These are phyloP conservation scores for Probosciger aterrimus DNA, from an alignment of 2,113 vertebrate genomes.

Conservation along the genomic window DNA sequence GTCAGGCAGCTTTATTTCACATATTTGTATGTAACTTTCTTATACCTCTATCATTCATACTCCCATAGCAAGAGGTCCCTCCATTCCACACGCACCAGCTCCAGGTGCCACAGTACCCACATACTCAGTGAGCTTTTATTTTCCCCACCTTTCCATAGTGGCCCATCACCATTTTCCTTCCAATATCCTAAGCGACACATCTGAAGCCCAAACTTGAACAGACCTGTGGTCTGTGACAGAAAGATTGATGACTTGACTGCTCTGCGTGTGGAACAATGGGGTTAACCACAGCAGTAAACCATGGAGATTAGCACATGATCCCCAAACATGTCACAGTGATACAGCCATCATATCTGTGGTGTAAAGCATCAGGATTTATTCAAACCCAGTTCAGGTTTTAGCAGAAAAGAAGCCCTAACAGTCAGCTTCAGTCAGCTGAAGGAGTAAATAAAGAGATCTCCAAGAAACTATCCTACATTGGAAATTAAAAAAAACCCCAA, in stretches of 20 bases:
- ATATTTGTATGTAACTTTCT: not conserved
- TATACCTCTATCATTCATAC: not conserved
- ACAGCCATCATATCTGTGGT: not conserved
- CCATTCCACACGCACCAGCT: fast-evolving
- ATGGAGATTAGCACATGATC: not conserved
- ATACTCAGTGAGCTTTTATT: not conserved
- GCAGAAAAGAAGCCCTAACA: not conserved
- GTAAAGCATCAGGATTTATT: not conserved
- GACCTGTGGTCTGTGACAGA: not conserved
- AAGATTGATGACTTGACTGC: not conserved
- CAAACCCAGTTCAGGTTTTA: not conserved
- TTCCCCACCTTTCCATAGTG: not conserved
- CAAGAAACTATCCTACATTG: not conserved
- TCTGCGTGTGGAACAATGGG: not conserved
- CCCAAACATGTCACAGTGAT: not conserved
- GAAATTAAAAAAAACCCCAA: not conserved
- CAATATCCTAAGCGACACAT: not conserved
- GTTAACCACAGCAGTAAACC: constrained; percentile 22
- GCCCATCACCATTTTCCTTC: not conserved
- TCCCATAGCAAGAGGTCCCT: not conserved
- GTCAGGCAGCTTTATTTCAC: not conserved
- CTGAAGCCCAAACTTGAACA: not conserved
- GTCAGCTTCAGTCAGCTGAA: not conserved
- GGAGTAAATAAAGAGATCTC: not conserved
- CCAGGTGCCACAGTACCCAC: not conserved